Evolutionary conservation across 2,797 vertebrate species (phyloP).

Genomic region (Pseudochirops corinnae): DNA sequence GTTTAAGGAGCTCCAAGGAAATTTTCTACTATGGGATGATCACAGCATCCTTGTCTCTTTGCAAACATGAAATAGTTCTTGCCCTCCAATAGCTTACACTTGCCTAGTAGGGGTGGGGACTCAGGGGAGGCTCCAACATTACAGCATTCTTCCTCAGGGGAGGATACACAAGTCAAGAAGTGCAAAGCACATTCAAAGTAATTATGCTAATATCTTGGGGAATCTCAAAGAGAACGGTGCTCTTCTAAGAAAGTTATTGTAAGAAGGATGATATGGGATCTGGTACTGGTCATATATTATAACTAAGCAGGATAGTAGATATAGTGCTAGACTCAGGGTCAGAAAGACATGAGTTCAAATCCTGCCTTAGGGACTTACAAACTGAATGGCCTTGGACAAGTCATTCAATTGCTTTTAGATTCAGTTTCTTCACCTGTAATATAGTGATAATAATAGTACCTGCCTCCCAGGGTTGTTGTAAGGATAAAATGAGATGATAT

Average conservation of each 20-base stretch:
- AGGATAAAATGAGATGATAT: background rate
- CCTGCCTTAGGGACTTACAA: background rate
- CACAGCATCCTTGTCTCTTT: background rate
- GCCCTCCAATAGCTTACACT: background rate
- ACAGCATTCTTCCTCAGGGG: too few relatives aligned
- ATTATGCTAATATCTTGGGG: background rate
- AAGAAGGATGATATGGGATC: background rate
- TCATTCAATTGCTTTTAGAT: background rate
- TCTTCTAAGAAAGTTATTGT: background rate
- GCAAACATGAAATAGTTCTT: background rate
- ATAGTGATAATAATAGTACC: background rate
- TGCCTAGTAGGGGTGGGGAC: background rate
- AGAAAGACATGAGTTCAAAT: too few relatives aligned
- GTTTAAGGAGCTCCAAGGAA: background rate
- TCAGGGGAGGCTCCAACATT: background rate
- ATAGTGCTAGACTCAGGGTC: too few relatives aligned
- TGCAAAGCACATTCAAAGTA: background rate
- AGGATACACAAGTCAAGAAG: background rate
- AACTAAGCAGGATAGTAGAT: background rate
- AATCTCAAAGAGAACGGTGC: background rate
- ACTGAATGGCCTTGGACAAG: too few relatives aligned
- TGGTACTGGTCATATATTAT: background rate
- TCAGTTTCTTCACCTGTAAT: background rate
- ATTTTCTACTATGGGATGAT: background rate
- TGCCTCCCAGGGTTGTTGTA: background rate